Evolutionary conservation across 2,888 invertebrate genomes (phyloP).

Genomic region (Scaptomyza caliginosa): DNA sequence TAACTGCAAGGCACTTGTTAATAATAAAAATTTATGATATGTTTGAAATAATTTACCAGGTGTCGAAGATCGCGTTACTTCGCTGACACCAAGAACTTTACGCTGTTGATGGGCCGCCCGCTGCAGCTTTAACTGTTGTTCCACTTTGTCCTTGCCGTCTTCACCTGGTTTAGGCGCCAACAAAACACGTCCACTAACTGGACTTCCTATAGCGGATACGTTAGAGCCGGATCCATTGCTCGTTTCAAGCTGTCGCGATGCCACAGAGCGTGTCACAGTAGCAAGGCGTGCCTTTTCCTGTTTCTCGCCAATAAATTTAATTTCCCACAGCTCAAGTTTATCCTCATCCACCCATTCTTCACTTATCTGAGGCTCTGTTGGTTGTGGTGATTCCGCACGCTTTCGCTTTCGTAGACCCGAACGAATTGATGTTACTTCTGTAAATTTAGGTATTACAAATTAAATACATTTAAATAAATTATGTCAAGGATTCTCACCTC

Average conservation of each 20-base stretch:
- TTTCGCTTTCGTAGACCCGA: conserved; percentile 96
- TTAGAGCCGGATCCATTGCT: conserved; percentile 46
- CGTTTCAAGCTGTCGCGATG: conserved; percentile 88
- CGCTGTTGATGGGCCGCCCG: conserved; percentile 93
- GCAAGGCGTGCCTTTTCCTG: conserved; percentile 86
- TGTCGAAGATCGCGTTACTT: conserved; percentile 58
- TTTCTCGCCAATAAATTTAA: conserved; percentile 95
- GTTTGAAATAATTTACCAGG: conserved; percentile 49
- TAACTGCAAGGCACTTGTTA: too few relatives aligned
- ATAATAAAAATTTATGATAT: too few relatives aligned
- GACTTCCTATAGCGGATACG: conserved; percentile 69
- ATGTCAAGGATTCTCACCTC: conserved; percentile 85
- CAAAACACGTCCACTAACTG: conserved; percentile 56
- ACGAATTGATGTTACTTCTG: conserved; percentile 96
- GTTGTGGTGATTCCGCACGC: conserved; percentile 96
- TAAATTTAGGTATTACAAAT: background rate
- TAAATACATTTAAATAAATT: background rate
- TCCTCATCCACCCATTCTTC: conserved; percentile 99
- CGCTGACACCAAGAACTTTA: conserved; percentile 86
- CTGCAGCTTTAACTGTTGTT: conserved; percentile 94
- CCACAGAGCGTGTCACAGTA: conserved; percentile 87
- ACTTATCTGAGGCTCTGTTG: conserved; percentile 96
- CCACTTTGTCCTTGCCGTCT: conserved; percentile 95
- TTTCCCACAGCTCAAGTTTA: conserved; percentile 97
- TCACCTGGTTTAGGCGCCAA: conserved; percentile 85